Percentiles rank a stretch among this genome's conserved stretches.
These are phyloP conservation scores for Himantopus leucocephalus DNA, from an alignment of 2,113 vertebrate genomes.

Conservation along the genomic window DNA sequence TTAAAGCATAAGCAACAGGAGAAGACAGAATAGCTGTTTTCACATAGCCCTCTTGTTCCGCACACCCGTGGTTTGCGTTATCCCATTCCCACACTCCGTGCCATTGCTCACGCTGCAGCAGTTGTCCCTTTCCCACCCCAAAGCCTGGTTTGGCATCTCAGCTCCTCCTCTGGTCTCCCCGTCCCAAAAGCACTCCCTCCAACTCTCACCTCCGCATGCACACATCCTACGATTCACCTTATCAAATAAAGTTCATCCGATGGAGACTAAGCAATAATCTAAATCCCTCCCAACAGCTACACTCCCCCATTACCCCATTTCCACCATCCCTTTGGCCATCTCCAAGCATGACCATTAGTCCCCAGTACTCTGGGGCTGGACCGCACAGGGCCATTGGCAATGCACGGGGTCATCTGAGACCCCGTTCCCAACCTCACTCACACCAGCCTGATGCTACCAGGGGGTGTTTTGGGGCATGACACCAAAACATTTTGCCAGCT, in stretches of 20 bases:
- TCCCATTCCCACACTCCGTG: neutral
- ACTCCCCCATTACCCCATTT: neutral
- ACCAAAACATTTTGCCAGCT: neutral
- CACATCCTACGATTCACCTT: fast-evolving
- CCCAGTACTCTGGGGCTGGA: neutral
- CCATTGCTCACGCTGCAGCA: neutral
- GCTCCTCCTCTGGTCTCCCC: neutral
- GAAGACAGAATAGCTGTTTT: neutral
- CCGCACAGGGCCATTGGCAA: fast-evolving
- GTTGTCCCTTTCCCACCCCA: neutral
- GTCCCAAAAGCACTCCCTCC: neutral
- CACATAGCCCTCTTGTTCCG: fast-evolving
- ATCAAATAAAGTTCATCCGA: neutral
- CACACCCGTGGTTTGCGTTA: fast-evolving
- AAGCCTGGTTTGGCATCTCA: neutral
- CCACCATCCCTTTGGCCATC: neutral
- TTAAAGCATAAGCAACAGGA: neutral
- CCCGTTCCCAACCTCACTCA: fast-evolving
- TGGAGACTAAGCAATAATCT: neutral
- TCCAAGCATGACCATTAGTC: neutral
- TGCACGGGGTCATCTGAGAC: fast-evolving
- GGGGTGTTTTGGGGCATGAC: neutral
- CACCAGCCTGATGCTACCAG: neutral
- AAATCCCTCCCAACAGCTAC: neutral
- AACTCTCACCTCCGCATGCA: neutral